Evolutionary conservation across 2,797 vertebrate species (phyloP), one percentile per base, ranked within the genome.

Genomic region (Selene dorsalis): DNA sequence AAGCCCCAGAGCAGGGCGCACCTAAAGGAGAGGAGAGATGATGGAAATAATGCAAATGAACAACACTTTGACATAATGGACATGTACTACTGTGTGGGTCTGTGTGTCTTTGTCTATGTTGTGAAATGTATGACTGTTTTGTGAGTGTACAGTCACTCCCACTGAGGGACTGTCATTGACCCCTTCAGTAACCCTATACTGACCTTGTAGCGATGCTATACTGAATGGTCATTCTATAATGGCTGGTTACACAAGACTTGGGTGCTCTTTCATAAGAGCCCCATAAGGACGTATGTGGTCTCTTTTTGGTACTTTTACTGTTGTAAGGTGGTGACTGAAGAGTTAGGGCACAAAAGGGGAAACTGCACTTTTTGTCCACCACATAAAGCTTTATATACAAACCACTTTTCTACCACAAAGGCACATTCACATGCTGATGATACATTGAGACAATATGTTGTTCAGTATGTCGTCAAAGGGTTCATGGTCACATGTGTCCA

Each of bases 1-100:
- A 8, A 10, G 67, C 82, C 88, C 59, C 62, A 12, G 82, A 91
- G 86, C 86, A 63, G 92, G 95, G 94, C 73, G 7, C 91, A 90
- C 93, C 83, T 87, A 58, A 35, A 41, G 3, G 35, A 41, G 11
- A 55, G 28, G 43, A 57, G 10, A 73, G 4, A 71, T 12, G 0
- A 68, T 35, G 0, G 30, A 47, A 73, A 39, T 39, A 9, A 26
- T 18, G 4, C 1, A 7, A 45, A 45, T 17, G 0, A 45, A 6
- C 66, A 7, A 52, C 7, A 12, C 71, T 18, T 18, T 6, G 11
- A 18, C 16, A 45, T 13, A 41, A 1, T 16, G 39, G 39, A 41
- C 13, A 14, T 4, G 4, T 14, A 13, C 3, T 41, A 3, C 35
- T 22, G 12, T 14, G 26, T 67, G 20, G 16, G 26, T 68, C 57